Evolutionary conservation across 2,888 invertebrate genomes (phyloP).

Genomic region (Aporophyla nigra): DNA sequence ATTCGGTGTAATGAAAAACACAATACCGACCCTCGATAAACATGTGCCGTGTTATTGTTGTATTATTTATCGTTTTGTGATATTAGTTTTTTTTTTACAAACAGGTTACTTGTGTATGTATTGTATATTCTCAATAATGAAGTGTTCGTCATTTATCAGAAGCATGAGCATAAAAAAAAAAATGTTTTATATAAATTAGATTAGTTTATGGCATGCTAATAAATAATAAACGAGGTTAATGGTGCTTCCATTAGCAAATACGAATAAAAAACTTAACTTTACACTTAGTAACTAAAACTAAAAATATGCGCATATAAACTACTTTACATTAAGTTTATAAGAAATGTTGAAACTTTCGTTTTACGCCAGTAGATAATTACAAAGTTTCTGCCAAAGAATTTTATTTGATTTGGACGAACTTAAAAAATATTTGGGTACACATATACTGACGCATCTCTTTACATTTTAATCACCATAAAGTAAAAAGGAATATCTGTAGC

Average conservation of each 20-base stretch:
- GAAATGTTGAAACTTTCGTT: conserved; percentile 62
- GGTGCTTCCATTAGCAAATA: conserved; percentile 53
- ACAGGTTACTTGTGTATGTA: conserved; percentile 6
- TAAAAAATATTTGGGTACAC: conserved; percentile 47
- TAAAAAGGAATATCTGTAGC: conserved; percentile 71
- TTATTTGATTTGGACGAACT: conserved; percentile 59
- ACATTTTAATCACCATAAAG: conserved; percentile 70
- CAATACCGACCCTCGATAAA: conserved; percentile 54
- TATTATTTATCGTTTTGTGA: conserved; percentile 49
- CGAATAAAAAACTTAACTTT: conserved; percentile 42
- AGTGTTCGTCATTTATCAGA: conserved; percentile 1
- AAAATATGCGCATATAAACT: conserved; percentile 67
- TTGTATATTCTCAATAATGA: background rate
- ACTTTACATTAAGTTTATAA: conserved; percentile 58
- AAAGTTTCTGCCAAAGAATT: conserved; percentile 61
- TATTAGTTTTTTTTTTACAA: conserved; percentile 46
- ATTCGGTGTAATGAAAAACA: conserved; percentile 64
- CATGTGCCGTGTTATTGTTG: conserved; percentile 52
- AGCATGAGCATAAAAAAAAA: conserved; percentile 2
- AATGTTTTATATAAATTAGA: conserved; percentile 37
- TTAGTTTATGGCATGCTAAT: conserved; percentile 47
- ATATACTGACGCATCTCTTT: conserved; percentile 48
- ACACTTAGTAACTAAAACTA: conserved; percentile 51
- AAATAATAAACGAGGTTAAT: conserved; percentile 60
- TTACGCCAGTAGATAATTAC: conserved; percentile 63